These are phyloP conservation scores for Notolepis coatsorum DNA, from an alignment of 2,797 vertebrate genomes.

Conservation along the genomic window DNA sequence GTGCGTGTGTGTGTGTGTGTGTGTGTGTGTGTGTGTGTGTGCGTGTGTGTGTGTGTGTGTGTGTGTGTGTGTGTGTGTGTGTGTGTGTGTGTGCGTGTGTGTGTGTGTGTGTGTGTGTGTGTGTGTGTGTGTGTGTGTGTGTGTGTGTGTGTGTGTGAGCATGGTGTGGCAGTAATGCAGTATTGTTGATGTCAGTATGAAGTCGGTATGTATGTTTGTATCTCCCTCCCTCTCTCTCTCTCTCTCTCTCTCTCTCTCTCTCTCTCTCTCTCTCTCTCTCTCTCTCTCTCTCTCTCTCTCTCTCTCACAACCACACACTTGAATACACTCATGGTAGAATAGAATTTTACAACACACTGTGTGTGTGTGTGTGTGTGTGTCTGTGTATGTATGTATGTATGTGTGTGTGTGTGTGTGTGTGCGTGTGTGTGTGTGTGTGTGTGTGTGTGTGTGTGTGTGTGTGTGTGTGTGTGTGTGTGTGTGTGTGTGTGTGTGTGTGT, in stretches of 20 bases:
- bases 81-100: background rate
- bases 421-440: background rate
- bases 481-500: constrained; percentile 14
- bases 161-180: constrained; percentile 16
- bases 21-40: background rate
- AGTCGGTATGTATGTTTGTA: background rate
- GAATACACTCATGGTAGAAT: too few species aligned
- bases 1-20: background rate
- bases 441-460: background rate
- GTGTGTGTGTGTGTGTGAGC: constrained; percentile 20
- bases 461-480: background rate
- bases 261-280: too few species aligned
- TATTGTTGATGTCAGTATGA: constrained; percentile 27
- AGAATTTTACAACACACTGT: too few species aligned
- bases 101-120: background rate
- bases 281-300: too few species aligned
- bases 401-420: too few species aligned
- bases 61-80: constrained; percentile 6
- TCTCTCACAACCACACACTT: background rate
- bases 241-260: too few species aligned
- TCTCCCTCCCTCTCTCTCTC: background rate
- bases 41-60: constrained; percentile 15
- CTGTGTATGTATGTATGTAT: too few species aligned
- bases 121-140: constrained; percentile 4
- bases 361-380: too few species aligned